These are phyloP conservation scores for Trichechus manatus DNA, from an alignment of 2,113 vertebrate genomes.

Conservation along the genomic window DNA sequence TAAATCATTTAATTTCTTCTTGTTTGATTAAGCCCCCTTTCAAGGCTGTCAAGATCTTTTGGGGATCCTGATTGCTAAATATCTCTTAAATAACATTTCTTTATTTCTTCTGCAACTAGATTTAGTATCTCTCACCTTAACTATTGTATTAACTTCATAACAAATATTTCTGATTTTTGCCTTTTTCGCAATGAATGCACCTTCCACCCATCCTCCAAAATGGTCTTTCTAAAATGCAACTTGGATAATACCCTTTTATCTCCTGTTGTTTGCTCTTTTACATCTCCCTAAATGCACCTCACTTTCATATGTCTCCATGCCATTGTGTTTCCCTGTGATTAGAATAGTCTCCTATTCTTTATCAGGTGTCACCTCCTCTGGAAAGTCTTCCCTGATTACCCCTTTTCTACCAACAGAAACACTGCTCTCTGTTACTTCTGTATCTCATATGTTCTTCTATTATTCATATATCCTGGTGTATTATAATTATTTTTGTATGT, in stretches of 20 bases:
- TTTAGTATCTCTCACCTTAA: not conserved
- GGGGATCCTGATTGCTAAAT: not conserved
- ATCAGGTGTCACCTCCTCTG: not conserved
- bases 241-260: constrained; percentile 34
- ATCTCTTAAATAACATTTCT: constrained; percentile 53
- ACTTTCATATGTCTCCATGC: not conserved
- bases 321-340: not conserved
- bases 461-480: not conserved
- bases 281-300: not conserved
- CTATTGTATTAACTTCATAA: constrained; percentile 4
- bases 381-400: not conserved
- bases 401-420: not conserved
- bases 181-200: constrained; percentile 6
- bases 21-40: not conserved
- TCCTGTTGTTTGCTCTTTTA: constrained; percentile 28
- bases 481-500: constrained; percentile 15
- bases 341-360: not conserved
- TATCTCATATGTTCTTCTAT: constrained; percentile 24
- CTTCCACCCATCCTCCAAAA: constrained; percentile 47
- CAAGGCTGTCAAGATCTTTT: constrained; percentile 26
- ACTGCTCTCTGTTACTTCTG: not conserved
- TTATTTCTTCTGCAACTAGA: constrained; percentile 26
- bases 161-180: constrained; percentile 42
- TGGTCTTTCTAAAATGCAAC: constrained; percentile 23
- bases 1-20: constrained; percentile 48